Base-by-base conservation (phyloP, 2,797 vertebrate genomes). In the Hyperoplus lanceolatus region DNA sequence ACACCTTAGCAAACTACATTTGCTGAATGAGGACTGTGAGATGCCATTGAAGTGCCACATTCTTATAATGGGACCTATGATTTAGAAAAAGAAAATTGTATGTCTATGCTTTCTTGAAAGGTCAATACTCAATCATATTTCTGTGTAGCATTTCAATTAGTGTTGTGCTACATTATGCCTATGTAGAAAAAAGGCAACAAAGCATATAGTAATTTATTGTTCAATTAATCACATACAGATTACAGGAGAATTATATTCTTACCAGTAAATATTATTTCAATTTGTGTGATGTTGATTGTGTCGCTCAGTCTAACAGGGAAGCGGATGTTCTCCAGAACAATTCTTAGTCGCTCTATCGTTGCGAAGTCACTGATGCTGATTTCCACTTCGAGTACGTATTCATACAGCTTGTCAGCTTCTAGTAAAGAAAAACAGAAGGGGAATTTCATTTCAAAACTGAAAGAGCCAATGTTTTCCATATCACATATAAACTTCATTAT, bases 351-450 rank as follows among this genome's bases (percentile, higher is more conserved):
- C 50, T 80, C 29, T 12, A 79, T n/a, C 58, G 73, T 2, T 39
- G 64, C 41, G 14, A 60, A 12, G 12, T 67, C 66, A 51, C 18
- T 38, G 45, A 70, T 5, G 1, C 14, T 42, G 63, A 88, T 38
- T 58, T 88, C 80, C 57, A 79, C 36, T 62, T 84, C 75, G 42
- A 73, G 4, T 15, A 57, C n/a, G n/a, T 79, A 83, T 49, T 83
- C 66, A 69, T 75, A 75, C 46, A 59, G 15, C 29, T 66, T 43
- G 10, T 48, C 50, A 48, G 21, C 9, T 59, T 55, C 29, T 62
- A 15, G 39, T 1, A 18, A 3, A 5, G 4, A 18, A 66, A 3
- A 18, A 70, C 56, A 48, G 5, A 38, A 2, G 4, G 45, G 13
- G 1, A 2, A 9, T 42, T 15, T 41, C 10, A 65, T 46, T 53